Percentiles rank a stretch among this genome's conserved stretches.
These are phyloP conservation scores for Pomacea canaliculata DNA, from an alignment of 2,888 invertebrate genomes.

Conservation along the genomic window DNA sequence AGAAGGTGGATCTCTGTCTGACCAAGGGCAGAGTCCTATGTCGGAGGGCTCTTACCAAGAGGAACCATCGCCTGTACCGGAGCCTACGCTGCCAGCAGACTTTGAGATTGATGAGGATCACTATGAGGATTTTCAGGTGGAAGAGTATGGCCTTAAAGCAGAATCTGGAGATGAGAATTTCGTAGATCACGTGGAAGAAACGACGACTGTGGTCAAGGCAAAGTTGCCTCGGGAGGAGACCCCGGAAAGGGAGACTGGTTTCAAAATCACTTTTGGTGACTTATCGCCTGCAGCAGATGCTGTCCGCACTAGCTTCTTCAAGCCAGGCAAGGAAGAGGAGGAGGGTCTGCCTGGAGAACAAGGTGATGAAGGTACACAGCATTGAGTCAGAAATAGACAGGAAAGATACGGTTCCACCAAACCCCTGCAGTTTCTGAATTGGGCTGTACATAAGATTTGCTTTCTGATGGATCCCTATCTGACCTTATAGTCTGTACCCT, in stretches of 20 bases:
- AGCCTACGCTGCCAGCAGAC: constrained; percentile 40
- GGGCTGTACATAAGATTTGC: too few species aligned
- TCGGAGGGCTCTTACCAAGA: constrained; percentile 41
- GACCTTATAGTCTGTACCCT: too few species aligned
- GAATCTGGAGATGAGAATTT: constrained; percentile 23
- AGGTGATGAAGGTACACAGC: constrained; percentile 18
- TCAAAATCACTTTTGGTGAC: constrained; percentile 4
- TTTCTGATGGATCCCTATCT: too few species aligned
- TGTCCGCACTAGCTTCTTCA: not conserved
- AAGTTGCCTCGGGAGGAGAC: constrained; percentile 20
- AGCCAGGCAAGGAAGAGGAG: constrained; percentile 10
- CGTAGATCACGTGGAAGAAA: constrained; percentile 32
- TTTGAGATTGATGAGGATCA: constrained; percentile 31
- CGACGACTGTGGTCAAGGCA: constrained; percentile 3
- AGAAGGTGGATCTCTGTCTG: constrained; percentile 6
- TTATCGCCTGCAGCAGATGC: not conserved
- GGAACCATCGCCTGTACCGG: constrained; percentile 43
- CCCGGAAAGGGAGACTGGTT: constrained; percentile 5
- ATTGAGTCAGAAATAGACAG: not conserved
- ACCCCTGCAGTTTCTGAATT: too few species aligned
- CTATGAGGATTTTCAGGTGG: constrained; percentile 15
- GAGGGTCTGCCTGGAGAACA: constrained; percentile 6
- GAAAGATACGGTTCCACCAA: not conserved
- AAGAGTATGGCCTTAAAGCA: constrained; percentile 16
- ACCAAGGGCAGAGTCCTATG: constrained; percentile 35